phyloP scores from a whole-genome alignment of 1,140 invertebrate species.

The Drosophila yakuba region DNA sequence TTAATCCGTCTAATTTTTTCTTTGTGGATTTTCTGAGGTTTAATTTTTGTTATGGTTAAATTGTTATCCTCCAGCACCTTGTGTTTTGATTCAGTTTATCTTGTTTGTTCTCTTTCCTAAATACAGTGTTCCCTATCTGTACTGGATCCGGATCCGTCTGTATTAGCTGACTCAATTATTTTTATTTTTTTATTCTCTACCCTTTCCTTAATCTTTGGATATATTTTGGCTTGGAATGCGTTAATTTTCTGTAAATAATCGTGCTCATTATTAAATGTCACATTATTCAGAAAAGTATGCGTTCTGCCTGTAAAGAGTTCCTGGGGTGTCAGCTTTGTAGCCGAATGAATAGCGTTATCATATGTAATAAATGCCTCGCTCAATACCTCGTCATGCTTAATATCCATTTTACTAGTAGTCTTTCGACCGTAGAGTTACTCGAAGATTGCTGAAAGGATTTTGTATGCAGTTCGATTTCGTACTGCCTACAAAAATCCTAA shows the following conservation, averaged over 20 bases:
- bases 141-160: background rate
- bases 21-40: too few relatives aligned
- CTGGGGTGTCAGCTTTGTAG: background rate
- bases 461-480: too few relatives aligned
- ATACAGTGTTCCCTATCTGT: background rate
- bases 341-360: background rate
- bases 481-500: too few relatives aligned
- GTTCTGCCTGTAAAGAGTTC: conserved; percentile 5
- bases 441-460: too few relatives aligned
- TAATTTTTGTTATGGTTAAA: too few relatives aligned
- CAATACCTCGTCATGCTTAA: too few relatives aligned
- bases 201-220: background rate
- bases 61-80: too few relatives aligned
- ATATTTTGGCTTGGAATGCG: background rate
- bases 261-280: too few relatives aligned
- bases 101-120: background rate
- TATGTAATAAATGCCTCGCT: background rate
- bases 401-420: too few relatives aligned
- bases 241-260: background rate
- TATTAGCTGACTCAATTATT: background rate
- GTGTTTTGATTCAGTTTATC: too few relatives aligned
- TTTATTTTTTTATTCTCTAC: background rate
- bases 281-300: background rate
- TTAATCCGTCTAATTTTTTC: too few relatives aligned
- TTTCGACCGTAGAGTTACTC: background rate